Base-by-base conservation (phyloP, 2,113 vertebrate genomes). In the Alectura lathami region DNA sequence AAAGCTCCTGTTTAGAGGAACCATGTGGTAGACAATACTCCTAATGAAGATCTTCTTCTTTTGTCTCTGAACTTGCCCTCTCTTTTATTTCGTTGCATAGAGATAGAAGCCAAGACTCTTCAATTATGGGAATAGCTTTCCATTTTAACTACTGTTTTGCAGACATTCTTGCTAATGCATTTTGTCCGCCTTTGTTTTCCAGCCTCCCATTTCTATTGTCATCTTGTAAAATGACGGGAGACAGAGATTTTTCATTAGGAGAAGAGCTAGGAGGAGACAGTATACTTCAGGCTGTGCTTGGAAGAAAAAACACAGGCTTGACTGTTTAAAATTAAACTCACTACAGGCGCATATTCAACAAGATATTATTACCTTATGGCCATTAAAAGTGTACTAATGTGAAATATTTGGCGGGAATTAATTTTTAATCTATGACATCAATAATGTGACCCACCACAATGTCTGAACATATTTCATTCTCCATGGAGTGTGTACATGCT, bases 91-190 rank as follows among this genome's bases (percentile, higher is more conserved):
- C 5, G 6, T 88, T 77, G 3, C 26, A 70, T 45, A 87, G 43
- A 87, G 77, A 45, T 73, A 95, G 82, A 94, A 95, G 67, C 43
- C 62, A 91, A 88, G 89, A 91, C 54, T 91, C 51, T 96, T 96
- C 91, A 96, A 96, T 97, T 97, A 93, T 22, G 69, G 89, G 78
- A 70, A 95, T 96, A 89, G 91, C 87, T 94, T 97, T 96, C 84
- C 51, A 83, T 91, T 97, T 95, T 95, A 96, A 96, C 92, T 82
- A 92, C 64, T 69, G 89, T 96, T 96, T 96, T 97, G 89, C 96
- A 94, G 68, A 87, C 93, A 86, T 95, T 95, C 81, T 59, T 75
- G 86, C 94, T 96, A 97, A 96, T 77, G 66, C 79, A 59, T 95
- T 96, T 93, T 88, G 72, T 89, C 51, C 0, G 17, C 54, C 84